Evolutionary conservation across 1,140 invertebrate genomes (phyloP), one percentile per base, ranked within the genome.

Genomic region (Hycleus cichorii): DNA sequence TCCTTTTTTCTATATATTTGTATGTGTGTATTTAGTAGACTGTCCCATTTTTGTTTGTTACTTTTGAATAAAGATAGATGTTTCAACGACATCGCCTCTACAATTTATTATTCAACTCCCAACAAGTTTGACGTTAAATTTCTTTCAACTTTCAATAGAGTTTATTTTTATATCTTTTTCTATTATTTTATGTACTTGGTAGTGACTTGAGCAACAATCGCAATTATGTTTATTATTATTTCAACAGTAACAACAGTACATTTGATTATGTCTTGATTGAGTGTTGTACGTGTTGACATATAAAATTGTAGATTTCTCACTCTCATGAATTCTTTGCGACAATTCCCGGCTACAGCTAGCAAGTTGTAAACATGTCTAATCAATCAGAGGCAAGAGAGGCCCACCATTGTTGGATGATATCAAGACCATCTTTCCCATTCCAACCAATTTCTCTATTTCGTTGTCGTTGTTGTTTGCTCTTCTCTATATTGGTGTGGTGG

Each of bases 341-440:
- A 53, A 53, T 53, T 45, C 51, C 44, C 12, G 40, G 39, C 45
- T 27, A 32, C 32, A 32, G 32, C 32, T 32, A 46, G 42, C 4
- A 12, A 45, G 52, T 47, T 55, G 52, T 55, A 58, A 52, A 58
- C 42, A 52, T 44, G 52, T 61, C 50, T 58, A 61, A 57, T 64
- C 52, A 58, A 61, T 64, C 57, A 61, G 54, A 64, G 48, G 18
- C 18, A 18, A 54, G 39, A 51, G 43, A 53, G 54, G 53, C 52
- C 43, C 32, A 49, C 32, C 32, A 32, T 32, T 32, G 32, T 32
- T 7, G 32, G 32, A 32, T 32, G 7, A 47, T 18, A 18, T 57
- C 47, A 18, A 40, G 18, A 38, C n/a, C 50, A 44, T 49, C 60
- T 62, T 60, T 62, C 51, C 7, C 54, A 62, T 55, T 47, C 45